Conservation (phyloP, 2,113 vertebrate genomes). For the Microtus montanus region DNA sequence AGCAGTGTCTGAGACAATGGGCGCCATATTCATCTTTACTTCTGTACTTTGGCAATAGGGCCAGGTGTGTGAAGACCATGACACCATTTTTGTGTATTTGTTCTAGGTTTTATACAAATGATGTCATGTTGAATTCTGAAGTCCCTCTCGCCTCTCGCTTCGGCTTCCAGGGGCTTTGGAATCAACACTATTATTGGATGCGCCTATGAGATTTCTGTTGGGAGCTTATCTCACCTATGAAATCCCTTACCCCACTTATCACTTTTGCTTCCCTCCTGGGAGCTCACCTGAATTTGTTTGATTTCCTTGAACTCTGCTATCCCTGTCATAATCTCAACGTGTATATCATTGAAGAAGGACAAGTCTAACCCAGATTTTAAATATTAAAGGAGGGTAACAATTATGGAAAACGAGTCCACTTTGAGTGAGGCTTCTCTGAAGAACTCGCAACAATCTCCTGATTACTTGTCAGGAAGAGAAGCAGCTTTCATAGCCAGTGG, state of each 20-base stretch:
- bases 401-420: slow-evolving; percentile 30
- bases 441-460: not conserved
- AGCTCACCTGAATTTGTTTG: slow-evolving; percentile 39
- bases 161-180: slow-evolving; percentile 6
- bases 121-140: not conserved
- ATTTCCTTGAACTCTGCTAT: slow-evolving; percentile 20
- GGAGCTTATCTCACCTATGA: not conserved
- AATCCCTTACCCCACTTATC: not conserved
- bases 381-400: slow-evolving; percentile 44
- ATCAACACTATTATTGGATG: not conserved
- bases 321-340: slow-evolving; percentile 38
- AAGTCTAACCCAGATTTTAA: slow-evolving; percentile 32
- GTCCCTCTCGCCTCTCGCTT: not conserved
- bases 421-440: slow-evolving; percentile 38
- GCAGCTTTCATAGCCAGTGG: slow-evolving; percentile 3
- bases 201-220: not conserved
- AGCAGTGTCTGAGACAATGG: not conserved
- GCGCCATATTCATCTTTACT: not conserved
- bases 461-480: not conserved
- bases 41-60: not conserved
- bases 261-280: slow-evolving; percentile 27
- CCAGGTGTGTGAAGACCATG: not conserved
- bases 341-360: slow-evolving; percentile 9
- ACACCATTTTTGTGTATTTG: not conserved
- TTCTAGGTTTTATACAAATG: slow-evolving; percentile 28